Evolutionary conservation across 1,140 invertebrate genomes (phyloP).

Genomic region (Camponotus floridanus): DNA sequence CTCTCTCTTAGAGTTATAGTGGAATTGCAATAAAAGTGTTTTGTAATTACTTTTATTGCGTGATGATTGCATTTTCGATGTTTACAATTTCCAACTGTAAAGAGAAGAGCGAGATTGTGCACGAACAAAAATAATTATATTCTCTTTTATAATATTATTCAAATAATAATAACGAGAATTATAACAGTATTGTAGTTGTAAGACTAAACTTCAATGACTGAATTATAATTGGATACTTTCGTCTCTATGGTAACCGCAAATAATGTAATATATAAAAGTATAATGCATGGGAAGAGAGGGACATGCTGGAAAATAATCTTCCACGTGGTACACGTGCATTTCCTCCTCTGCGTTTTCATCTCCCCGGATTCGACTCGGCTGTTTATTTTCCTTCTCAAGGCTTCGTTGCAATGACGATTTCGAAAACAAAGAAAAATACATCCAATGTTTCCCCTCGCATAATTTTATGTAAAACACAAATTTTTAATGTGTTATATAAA

Average conservation of each 20-base stretch:
- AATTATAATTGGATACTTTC: conserved; percentile 36
- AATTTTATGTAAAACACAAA: not conserved
- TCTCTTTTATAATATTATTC: not conserved
- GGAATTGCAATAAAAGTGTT: not conserved
- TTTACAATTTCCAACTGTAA: not conserved
- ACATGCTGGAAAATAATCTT: conserved; percentile 29
- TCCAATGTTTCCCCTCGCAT: conserved; percentile 8
- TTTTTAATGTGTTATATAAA: not conserved
- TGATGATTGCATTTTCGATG: not conserved
- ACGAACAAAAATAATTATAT: conserved; percentile 27
- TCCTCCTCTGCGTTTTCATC: conserved; percentile 12
- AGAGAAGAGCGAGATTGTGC: not conserved
- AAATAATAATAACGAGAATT: conserved; percentile 24
- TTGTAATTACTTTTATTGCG: not conserved
- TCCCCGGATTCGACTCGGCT: not conserved
- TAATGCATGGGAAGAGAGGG: not conserved
- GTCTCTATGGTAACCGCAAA: conserved; percentile 17
- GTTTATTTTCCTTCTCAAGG: conserved; percentile 36
- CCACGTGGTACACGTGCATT: conserved; percentile 2
- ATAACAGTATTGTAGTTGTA: not conserved
- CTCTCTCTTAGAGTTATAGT: not conserved
- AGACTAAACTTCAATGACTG: conserved; percentile 15
- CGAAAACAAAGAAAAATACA: conserved; percentile 38
- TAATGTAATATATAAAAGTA: conserved; percentile 34
- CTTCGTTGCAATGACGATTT: not conserved